phyloP scores from a whole-genome alignment of 2,113 vertebrate genomes.

The Grantiella picta region DNA sequence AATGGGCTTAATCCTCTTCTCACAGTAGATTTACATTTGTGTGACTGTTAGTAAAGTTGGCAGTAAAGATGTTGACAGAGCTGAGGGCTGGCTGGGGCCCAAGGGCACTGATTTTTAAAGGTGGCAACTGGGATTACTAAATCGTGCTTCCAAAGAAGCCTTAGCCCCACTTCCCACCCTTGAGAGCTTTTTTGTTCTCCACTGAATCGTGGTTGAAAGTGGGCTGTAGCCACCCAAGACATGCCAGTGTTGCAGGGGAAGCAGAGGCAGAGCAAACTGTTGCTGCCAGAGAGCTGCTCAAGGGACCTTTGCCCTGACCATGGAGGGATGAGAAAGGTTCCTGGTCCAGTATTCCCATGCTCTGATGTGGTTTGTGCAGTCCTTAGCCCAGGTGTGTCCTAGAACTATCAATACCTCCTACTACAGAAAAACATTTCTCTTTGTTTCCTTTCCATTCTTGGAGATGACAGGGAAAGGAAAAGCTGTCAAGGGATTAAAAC shows the following conservation, averaged over 20 bases:
- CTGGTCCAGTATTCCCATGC: rapidly evolving
- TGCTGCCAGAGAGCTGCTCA: not conserved
- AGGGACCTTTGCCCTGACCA: too few relatives aligned
- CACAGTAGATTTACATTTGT: slow-evolving; percentile 53
- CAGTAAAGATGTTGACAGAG: slow-evolving; percentile 53
- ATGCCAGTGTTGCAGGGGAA: not conserved
- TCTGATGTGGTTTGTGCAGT: not conserved
- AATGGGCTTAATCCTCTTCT: slow-evolving; percentile 52
- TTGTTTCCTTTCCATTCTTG: not conserved
- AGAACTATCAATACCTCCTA: not conserved
- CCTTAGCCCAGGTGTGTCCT: not conserved
- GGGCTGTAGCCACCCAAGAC: not conserved
- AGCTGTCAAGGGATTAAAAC: not conserved
- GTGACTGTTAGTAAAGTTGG: slow-evolving; percentile 50
- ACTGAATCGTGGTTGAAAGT: not conserved
- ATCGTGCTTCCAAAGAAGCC: slow-evolving; percentile 16
- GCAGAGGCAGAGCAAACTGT: not conserved
- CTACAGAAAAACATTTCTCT: not conserved
- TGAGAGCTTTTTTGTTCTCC: slow-evolving; percentile 30
- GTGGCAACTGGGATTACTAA: slow-evolving; percentile 22
- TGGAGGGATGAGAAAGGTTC: not conserved
- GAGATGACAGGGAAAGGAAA: not conserved
- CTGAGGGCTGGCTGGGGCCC: slow-evolving; percentile 27
- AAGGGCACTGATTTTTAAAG: slow-evolving; percentile 50
- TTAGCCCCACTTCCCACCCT: slow-evolving; percentile 19